These are phyloP conservation scores for Xanthia togata DNA, from an alignment of 2,888 invertebrate species.

Conservation along the genomic window DNA sequence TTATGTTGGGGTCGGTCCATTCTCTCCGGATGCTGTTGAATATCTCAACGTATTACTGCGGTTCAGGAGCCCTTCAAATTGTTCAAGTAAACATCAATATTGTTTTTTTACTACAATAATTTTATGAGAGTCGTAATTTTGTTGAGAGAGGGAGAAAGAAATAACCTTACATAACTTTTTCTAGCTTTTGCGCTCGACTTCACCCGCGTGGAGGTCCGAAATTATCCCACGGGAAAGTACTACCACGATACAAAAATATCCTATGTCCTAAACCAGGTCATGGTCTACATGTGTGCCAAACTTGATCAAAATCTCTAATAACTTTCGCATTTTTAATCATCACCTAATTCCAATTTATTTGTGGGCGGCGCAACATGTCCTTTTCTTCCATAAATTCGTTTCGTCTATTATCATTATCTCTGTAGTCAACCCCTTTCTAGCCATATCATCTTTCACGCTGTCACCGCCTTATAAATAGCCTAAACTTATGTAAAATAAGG, in stretches of 20 bases:
- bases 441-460: neutral
- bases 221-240: neutral
- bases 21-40: conserved; percentile 32
- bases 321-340: neutral
- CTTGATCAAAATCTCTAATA: no score
- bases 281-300: neutral
- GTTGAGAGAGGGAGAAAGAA: neutral
- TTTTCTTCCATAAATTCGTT: neutral
- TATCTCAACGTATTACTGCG: conserved; percentile 30
- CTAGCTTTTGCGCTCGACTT: no score
- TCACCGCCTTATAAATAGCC: no score
- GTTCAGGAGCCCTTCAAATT: conserved; percentile 3
- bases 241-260: neutral
- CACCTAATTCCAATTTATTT: neutral
- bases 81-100: conserved; percentile 22
- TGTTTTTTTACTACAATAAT: neutral
- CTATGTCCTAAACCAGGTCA: neutral
- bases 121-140: neutral
- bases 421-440: neutral
- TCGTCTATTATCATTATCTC: neutral
- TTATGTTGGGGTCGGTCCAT: conserved; percentile 21
- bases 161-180: neutral
- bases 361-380: neutral
- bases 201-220: neutral
- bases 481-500: no score